These are phyloP conservation scores for Camponotus floridanus DNA, from an alignment of 1,140 invertebrate genomes.

Conservation along the genomic window DNA sequence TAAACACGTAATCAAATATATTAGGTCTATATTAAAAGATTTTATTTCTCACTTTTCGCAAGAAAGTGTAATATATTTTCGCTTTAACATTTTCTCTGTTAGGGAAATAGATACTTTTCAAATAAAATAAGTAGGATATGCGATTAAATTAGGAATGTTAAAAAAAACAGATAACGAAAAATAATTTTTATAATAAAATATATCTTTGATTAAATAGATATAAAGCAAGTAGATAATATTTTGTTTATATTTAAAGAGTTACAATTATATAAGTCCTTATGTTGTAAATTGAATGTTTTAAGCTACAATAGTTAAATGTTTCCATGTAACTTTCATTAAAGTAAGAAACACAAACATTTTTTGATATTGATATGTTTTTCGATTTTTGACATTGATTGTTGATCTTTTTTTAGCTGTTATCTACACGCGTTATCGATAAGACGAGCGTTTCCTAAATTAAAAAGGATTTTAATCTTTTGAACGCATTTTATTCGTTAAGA, in stretches of 20 bases:
- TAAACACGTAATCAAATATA: neutral
- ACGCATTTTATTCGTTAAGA: neutral
- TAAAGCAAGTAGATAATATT: neutral
- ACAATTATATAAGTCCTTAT: neutral
- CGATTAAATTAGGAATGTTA: neutral
- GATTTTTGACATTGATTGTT: neutral
- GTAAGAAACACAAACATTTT: neutral
- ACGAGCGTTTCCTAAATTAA: neutral
- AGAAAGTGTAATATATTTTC: constrained; percentile 4
- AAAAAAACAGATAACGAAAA: neutral
- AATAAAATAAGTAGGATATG: neutral
- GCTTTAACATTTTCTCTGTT: neutral
- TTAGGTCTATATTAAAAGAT: neutral
- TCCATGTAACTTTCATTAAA: neutral
- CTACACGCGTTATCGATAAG: constrained; percentile 42
- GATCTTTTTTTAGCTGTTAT: constrained; percentile 23
- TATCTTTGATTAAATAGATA: neutral
- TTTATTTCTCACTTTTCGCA: neutral
- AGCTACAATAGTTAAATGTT: constrained; percentile 5
- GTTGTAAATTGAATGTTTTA: neutral
- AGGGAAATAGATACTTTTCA: neutral
- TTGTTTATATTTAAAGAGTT: neutral
- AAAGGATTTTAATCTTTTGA: constrained; percentile 18
- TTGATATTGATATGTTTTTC: neutral
- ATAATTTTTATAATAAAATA: neutral